These are phyloP conservation scores for Orussus abietinus DNA, from an alignment of 1,140 invertebrate species.

Conservation along the genomic window DNA sequence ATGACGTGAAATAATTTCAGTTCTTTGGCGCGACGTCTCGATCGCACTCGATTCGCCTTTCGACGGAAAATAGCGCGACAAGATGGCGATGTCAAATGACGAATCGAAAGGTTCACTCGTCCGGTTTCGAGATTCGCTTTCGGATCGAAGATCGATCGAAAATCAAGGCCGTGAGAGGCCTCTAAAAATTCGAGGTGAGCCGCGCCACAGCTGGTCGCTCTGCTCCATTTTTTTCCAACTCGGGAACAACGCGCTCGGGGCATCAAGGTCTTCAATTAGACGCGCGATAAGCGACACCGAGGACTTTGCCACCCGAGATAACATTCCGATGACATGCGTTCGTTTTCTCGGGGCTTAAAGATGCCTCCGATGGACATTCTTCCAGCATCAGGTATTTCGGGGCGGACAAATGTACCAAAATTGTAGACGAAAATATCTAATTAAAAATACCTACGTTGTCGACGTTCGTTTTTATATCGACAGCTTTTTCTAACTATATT, in stretches of 20 bases:
- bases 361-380: too few relatives aligned
- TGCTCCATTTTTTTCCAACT: background rate
- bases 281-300: background rate
- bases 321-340: too few relatives aligned
- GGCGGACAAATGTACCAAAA: too few relatives aligned
- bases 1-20: too few relatives aligned
- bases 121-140: background rate
- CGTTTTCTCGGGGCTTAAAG: too few relatives aligned
- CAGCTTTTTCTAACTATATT: too few relatives aligned
- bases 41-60: slow-evolving; percentile 9
- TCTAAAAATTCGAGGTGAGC: background rate
- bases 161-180: background rate
- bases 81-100: slow-evolving; percentile 10
- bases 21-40: too few relatives aligned
- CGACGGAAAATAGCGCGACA: slow-evolving; percentile 22
- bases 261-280: background rate
- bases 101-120: slow-evolving; percentile 1
- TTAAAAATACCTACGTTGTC: too few relatives aligned
- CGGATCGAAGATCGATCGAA: background rate
- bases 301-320: too few relatives aligned
- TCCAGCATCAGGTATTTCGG: too few relatives aligned
- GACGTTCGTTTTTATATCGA: too few relatives aligned
- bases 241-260: background rate
- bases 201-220: background rate
- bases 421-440: too few relatives aligned